Base-by-base conservation (phyloP, 2,797 vertebrate species). In the Rhinoraja longicauda region DNA sequence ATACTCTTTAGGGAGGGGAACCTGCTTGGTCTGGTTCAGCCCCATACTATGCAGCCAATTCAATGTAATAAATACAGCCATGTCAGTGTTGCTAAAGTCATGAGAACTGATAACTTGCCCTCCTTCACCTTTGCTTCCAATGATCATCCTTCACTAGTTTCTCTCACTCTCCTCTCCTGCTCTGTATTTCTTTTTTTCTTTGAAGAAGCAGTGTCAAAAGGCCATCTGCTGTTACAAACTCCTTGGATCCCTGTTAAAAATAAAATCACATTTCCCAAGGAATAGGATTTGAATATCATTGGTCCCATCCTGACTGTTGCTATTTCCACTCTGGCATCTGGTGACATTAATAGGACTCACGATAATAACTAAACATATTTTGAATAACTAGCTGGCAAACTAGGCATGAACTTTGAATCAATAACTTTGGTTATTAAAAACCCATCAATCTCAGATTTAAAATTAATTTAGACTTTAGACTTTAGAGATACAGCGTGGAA, bases 21-120 rank as follows among this genome's bases (percentile, higher is more conserved):
- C 32, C n/a, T 76, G n/a, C 29, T 57, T n/a, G 15, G 12, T 81
- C 17, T 21, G 78, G 32, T 36, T 59, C 57, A 86, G 26, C 4
- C 29, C 26, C 13, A n/a, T 4, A 62, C 26, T 2, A 17, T n/a
- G 57, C 13, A 29, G 29, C 57, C 17, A 78, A 82, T 3, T 26
- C 79, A 82, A 82, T 82, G 79, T 86, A 62, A 86, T 86, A 62
- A 86, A 86, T 62, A 62, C 17, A 59, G 24, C 26, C 79, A n/a
- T 62, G 57, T 13, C 82, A 84, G 53, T 59, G 82, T 53, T 62
- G 57, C 57, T 21, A 59, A n/a, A 15, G 29, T 59, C 26, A 84
- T n/a, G 15, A 62, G 0, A 86, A 86, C 2, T n/a, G 17, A 62
- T 86, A 4, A 29, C 4, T 59, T 62, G 82, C 17, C 82, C 82